A percentile compares a stretch with the other conserved stretches of the same genome.
These are phyloP conservation scores for Sebastes hubbsi DNA, from an alignment of 2,797 vertebrate species.

Conservation along the genomic window DNA sequence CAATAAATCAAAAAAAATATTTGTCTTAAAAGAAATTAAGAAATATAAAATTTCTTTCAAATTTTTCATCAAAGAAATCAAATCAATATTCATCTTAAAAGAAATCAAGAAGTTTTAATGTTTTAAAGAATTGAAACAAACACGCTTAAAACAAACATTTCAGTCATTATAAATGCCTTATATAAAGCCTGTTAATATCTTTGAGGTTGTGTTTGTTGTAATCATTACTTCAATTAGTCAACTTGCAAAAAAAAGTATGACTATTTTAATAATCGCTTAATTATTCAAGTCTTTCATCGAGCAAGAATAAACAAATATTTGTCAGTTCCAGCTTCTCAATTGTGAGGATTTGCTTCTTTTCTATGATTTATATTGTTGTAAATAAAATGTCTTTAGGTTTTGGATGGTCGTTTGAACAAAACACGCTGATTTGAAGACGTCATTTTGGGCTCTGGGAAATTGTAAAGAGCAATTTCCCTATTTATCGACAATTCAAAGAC, in stretches of 20 bases:
- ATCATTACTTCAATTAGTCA: not conserved
- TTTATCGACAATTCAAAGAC: not conserved
- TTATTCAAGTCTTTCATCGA: not conserved
- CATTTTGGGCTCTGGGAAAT: not conserved
- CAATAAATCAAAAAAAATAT: no score
- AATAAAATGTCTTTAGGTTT: not conserved
- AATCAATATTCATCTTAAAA: not conserved
- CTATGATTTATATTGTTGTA: not conserved
- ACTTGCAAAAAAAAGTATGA: not conserved
- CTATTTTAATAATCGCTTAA: not conserved
- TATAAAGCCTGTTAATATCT: not conserved
- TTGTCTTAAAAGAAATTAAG: no score
- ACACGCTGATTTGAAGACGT: not conserved
- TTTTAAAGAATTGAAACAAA: not conserved
- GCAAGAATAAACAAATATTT: not conserved
- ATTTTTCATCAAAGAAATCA: no score
- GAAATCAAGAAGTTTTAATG: not conserved
- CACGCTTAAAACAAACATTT: not conserved
- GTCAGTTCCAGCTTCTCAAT: not conserved
- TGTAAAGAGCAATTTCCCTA: not conserved
- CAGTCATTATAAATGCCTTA: not conserved
- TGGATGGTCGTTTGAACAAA: not conserved
- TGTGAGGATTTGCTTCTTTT: not conserved
- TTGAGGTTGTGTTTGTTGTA: not conserved
- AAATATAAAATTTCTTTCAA: no score